A percentile compares a stretch with the other conserved stretches of the same genome.
phyloP scores from a whole-genome alignment of 2,888 invertebrate species.

The Bursaphelenchus okinawaensis region DNA sequence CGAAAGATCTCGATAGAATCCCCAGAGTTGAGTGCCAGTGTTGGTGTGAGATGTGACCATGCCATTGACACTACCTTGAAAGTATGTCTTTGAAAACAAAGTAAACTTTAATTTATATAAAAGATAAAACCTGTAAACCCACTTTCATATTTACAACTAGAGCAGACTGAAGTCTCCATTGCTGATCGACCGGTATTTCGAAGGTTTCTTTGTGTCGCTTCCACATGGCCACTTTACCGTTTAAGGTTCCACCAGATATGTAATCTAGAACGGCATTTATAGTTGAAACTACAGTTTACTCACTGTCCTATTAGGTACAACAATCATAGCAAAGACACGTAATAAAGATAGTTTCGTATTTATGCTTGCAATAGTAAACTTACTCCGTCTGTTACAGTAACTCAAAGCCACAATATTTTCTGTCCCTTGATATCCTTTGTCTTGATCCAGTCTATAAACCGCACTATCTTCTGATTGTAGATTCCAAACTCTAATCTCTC shows the following conservation, averaged over 20 bases:
- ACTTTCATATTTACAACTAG: conserved; percentile 51
- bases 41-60: conserved; percentile 45
- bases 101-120: conserved; percentile 2
- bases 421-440: conserved; percentile 59
- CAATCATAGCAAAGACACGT: no score
- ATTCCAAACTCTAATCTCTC: conserved; percentile 73
- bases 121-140: not conserved
- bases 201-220: conserved; percentile 26
- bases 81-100: not conserved
- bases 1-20: conserved; percentile 67
- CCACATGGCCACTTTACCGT: conserved; percentile 50
- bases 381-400: conserved; percentile 30
- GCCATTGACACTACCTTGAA: conserved; percentile 37
- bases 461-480: conserved; percentile 87
- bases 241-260: conserved; percentile 45
- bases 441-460: conserved; percentile 66
- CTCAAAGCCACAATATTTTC: conserved; percentile 60
- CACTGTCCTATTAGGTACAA: conserved; percentile 13
- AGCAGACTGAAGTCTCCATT: conserved; percentile 75
- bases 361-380: not conserved
- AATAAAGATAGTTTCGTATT: no score
- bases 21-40: conserved; percentile 61
- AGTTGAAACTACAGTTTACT: not conserved
- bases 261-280: conserved; percentile 28
- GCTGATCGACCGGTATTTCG: conserved; percentile 64